A percentile compares a stretch with the other conserved stretches of the same genome.
Conservation (phyloP, 2,797 vertebrate species). For the Brachymystax lenok region DNA sequence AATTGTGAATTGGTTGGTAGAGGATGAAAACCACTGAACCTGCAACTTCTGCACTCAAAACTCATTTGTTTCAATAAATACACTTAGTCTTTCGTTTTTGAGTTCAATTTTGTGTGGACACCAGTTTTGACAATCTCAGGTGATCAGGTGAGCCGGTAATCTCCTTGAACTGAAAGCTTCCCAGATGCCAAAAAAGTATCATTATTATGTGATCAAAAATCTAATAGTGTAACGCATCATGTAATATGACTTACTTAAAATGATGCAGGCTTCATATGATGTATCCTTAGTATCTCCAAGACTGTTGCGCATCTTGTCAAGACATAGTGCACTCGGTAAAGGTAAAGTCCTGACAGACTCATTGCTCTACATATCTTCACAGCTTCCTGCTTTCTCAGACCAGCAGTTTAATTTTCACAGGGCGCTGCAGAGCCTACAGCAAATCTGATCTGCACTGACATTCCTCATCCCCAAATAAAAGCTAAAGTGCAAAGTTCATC, state of each 20-base stretch:
- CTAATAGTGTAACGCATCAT: not conserved
- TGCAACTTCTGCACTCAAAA: constrained; percentile 41
- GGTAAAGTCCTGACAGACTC: not conserved
- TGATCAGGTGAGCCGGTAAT: constrained; percentile 4
- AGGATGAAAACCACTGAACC: constrained; percentile 48
- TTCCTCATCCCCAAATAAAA: constrained; percentile 31
- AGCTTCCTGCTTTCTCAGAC: constrained; percentile 5
- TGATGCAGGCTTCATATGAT: not conserved
- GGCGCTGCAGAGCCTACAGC: not conserved
- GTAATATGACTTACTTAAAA: not conserved
- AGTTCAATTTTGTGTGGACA: constrained; percentile 36
- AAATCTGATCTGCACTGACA: constrained; percentile 25
- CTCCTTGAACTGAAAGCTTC: constrained; percentile 6
- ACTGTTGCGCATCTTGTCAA: not conserved
- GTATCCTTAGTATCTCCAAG: not conserved
- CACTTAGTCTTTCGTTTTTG: constrained; percentile 23
- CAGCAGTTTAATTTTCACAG: not conserved
- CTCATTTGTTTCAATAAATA: constrained; percentile 51
- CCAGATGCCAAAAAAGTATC: not conserved
- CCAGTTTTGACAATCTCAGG: constrained; percentile 23
- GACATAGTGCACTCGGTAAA: not conserved
- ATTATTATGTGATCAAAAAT: not conserved
- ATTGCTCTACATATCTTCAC: constrained; percentile 1
- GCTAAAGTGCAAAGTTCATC: constrained; percentile 24
- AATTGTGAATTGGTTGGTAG: not conserved